phyloP scores from a whole-genome alignment of 2,888 invertebrate genomes.

The Volucella inanis region DNA sequence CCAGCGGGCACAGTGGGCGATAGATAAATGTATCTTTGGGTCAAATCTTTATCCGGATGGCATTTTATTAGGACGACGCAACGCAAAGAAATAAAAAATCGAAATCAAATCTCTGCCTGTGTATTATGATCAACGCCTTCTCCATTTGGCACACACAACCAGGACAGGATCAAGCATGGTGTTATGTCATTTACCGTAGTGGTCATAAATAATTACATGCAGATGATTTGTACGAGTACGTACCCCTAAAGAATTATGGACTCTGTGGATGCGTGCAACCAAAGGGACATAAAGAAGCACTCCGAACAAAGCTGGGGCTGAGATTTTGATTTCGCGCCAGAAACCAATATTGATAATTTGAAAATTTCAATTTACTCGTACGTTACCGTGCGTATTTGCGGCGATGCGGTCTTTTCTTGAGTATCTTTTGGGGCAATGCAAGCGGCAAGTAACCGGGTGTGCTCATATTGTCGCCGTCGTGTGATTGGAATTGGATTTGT shows the following conservation, averaged over 20 bases:
- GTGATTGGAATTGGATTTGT: slow-evolving; percentile 54
- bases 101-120: slow-evolving; percentile 60
- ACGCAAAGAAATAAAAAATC: not conserved
- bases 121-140: slow-evolving; percentile 63
- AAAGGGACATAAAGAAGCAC: slow-evolving; percentile 45
- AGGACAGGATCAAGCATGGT: not conserved
- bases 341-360: slow-evolving; percentile 75
- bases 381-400: not conserved
- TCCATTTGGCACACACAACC: slow-evolving; percentile 42
- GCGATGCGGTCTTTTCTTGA: too few species aligned
- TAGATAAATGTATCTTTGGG: slow-evolving; percentile 75
- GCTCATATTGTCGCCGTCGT: slow-evolving; percentile 14
- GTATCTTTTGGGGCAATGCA: not conserved
- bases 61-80: slow-evolving; percentile 63
- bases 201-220: slow-evolving; percentile 66
- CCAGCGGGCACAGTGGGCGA: slow-evolving; percentile 46
- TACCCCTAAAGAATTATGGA: slow-evolving; percentile 32
- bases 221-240: slow-evolving; percentile 55
- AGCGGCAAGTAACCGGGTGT: not conserved
- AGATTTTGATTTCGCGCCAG: slow-evolving; percentile 37
- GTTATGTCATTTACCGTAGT: slow-evolving; percentile 69
- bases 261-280: slow-evolving; percentile 12
- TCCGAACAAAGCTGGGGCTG: slow-evolving; percentile 6
- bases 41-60: slow-evolving; percentile 69
- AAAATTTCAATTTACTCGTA: slow-evolving; percentile 66